Percentiles rank a stretch among this genome's conserved stretches.
These are phyloP conservation scores for Hydrozoanthus tunicans DNA, from an alignment of 64 coral and sea anemone genomes.

Conservation along the genomic window DNA sequence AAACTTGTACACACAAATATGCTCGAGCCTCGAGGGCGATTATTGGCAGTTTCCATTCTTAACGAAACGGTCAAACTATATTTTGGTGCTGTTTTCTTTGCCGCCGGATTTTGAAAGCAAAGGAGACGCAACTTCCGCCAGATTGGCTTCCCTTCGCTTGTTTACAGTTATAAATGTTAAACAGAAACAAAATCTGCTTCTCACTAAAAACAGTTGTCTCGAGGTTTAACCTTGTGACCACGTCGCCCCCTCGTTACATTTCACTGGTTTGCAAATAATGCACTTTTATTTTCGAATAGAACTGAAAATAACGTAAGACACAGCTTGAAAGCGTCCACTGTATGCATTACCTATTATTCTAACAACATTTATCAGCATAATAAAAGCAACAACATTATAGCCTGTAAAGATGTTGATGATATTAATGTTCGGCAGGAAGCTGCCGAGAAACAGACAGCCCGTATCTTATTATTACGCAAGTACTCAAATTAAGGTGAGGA, in stretches of 20 bases:
- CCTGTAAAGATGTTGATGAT: conserved; percentile 27
- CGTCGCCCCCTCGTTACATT: not conserved
- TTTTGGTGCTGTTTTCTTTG: not conserved
- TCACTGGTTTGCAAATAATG: not conserved
- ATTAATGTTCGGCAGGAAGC: conserved; percentile 36
- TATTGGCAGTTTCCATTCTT: not conserved
- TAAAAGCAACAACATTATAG: conserved; percentile 29
- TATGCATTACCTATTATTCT: conserved; percentile 40
- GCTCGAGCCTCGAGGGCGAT: not conserved
- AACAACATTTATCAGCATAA: conserved; percentile 52
- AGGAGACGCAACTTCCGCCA: not conserved
- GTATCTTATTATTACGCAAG: conserved; percentile 52
- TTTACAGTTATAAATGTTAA: conserved; percentile 45
- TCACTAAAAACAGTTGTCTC: conserved; percentile 35
- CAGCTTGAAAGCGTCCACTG: conserved; percentile 43
- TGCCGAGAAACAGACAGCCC: conserved; percentile 34
- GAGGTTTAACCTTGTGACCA: conserved; percentile 44
- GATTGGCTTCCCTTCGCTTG: not conserved
- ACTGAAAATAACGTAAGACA: conserved; percentile 22
- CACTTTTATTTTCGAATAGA: conserved; percentile 54
- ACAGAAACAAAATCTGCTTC: conserved; percentile 30
- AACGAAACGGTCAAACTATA: not conserved
- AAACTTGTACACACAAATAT: not conserved
- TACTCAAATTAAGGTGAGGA: conserved; percentile 21
- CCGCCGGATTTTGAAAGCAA: conserved; percentile 5